These are phyloP conservation scores for Thaumetopoea pityocampa DNA, from an alignment of 1,140 invertebrate genomes.

Conservation along the genomic window DNA sequence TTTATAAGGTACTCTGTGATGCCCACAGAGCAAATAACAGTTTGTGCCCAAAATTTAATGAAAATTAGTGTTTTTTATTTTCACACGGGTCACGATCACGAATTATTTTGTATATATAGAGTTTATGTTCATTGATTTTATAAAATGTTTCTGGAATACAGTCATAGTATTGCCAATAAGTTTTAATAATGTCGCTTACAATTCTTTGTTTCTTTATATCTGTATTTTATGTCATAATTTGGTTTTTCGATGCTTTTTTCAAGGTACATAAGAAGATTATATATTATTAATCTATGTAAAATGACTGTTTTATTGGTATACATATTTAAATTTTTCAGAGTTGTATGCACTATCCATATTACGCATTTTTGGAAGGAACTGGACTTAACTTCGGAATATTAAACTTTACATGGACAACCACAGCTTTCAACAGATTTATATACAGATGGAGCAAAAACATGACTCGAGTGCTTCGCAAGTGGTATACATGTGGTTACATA, in stretches of 20 bases:
- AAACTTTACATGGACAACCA: slow-evolving; percentile 85
- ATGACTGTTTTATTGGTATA: slow-evolving; percentile 19
- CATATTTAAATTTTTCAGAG: slow-evolving; percentile 77
- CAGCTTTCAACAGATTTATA: slow-evolving; percentile 83
- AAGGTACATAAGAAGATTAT: no score
- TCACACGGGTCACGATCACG: no score
- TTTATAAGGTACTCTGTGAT: no score
- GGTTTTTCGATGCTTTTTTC: slow-evolving; percentile 84
- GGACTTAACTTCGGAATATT: slow-evolving; percentile 84
- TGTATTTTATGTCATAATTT: slow-evolving; percentile 78
- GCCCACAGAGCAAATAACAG: no score
- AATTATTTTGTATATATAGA: no score
- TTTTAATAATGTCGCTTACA: slow-evolving; percentile 52
- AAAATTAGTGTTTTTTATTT: no score
- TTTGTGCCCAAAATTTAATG: no score
- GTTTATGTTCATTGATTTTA: no score
- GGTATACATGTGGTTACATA: slow-evolving; percentile 83
- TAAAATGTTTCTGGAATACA: slow-evolving; percentile 4
- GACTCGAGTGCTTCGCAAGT: slow-evolving; percentile 79
- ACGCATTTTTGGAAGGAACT: slow-evolving; percentile 84
- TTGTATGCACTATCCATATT: slow-evolving; percentile 87
- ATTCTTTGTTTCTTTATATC: slow-evolving; percentile 64
- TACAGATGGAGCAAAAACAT: slow-evolving; percentile 83
- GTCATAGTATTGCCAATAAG: slow-evolving; percentile 4
- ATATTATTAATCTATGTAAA: no score